phyloP scores from a whole-genome alignment of 2,888 invertebrate genomes.

The Baronia brevicornis region DNA sequence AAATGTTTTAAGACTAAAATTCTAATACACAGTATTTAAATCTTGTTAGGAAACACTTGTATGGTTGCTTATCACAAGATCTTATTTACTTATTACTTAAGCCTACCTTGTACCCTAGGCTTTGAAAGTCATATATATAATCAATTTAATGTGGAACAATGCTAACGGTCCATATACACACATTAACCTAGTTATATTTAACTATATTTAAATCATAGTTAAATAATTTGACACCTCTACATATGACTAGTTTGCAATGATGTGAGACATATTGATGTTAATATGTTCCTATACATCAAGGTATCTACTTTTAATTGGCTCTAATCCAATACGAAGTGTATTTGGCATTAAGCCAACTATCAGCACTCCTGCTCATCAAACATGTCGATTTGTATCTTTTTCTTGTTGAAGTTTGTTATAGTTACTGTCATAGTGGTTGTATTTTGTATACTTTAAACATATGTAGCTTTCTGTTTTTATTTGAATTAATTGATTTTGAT shows the following conservation, averaged over 20 bases:
- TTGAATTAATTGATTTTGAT: too few species aligned
- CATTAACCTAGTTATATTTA: too few species aligned
- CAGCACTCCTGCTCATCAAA: constrained; percentile 68
- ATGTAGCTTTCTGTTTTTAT: too few species aligned
- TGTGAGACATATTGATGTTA: constrained; percentile 59
- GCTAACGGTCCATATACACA: too few species aligned
- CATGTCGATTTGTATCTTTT: constrained; percentile 67
- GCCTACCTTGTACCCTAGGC: constrained; percentile 43
- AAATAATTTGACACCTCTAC: constrained; percentile 56
- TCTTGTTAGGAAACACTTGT: constrained; percentile 64
- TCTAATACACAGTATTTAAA: constrained; percentile 67
- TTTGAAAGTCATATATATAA: constrained; percentile 28
- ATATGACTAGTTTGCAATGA: constrained; percentile 50
- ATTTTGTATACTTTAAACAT: too few species aligned
- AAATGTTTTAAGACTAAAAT: constrained; percentile 50
- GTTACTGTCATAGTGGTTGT: constrained; percentile 26
- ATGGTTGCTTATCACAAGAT: constrained; percentile 56
- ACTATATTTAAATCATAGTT: constrained; percentile 36
- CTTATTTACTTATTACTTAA: constrained; percentile 48
- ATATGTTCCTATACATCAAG: constrained; percentile 43
- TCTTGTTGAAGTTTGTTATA: constrained; percentile 47
- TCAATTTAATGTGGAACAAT: constrained; percentile 10
- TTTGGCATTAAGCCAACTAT: constrained; percentile 62
- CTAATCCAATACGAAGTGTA: constrained; percentile 73
- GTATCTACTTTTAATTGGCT: constrained; percentile 70